These are phyloP conservation scores for Oreochromis grahami DNA, from an alignment of 2,797 vertebrate species.

Conservation along the genomic window DNA sequence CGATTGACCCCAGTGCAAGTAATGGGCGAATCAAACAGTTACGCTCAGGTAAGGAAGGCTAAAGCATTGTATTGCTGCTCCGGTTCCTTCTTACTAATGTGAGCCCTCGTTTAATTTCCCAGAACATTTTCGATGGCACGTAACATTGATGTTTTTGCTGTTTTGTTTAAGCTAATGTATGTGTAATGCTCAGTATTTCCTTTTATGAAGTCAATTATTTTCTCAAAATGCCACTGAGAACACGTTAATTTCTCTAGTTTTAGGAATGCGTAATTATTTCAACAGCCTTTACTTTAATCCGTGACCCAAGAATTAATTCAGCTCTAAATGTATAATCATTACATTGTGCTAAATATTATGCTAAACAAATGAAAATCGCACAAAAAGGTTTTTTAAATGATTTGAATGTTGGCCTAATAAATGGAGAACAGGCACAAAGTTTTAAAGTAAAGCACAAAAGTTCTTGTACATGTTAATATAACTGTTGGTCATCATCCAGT, in stretches of 20 bases:
- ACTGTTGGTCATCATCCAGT: not conserved
- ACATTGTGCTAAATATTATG: not conserved
- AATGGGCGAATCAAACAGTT: conserved; percentile 95
- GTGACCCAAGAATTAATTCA: not conserved
- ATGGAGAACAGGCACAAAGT: not conserved
- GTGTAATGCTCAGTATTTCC: not conserved
- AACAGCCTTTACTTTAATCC: not conserved
- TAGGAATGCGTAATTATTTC: not conserved
- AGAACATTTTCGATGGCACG: not conserved
- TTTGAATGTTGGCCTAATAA: not conserved
- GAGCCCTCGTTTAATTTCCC: not conserved
- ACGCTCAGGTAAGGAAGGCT: conserved; percentile 85
- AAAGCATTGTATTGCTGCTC: not conserved
- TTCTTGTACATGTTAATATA: not conserved
- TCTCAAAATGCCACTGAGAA: not conserved
- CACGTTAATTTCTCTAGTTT: not conserved
- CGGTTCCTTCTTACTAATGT: not conserved
- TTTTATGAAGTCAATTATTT: not conserved
- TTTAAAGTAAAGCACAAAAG: not conserved
- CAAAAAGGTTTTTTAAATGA: not conserved
- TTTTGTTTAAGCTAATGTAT: not conserved
- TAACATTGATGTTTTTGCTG: not conserved
- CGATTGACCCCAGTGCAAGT: conserved; percentile 92
- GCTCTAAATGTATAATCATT: not conserved
- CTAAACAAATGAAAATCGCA: not conserved